Evolutionary conservation across 2,797 vertebrate genomes (phyloP), one percentile per base, ranked within the genome.

Genomic region (Acanthurus lineatus): DNA sequence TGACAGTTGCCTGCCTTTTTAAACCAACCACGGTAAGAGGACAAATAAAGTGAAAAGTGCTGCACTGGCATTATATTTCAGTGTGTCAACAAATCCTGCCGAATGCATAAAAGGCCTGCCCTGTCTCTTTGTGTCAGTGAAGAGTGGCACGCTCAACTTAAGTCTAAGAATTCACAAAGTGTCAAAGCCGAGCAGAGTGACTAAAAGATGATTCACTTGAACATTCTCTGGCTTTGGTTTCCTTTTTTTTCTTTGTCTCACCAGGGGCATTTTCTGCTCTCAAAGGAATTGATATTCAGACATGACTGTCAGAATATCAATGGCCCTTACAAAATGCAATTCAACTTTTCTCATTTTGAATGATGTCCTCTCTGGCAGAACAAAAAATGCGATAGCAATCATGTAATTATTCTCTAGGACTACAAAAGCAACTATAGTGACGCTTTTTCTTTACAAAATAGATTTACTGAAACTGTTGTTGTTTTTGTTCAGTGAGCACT

Each of bases 31-130:
- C 65, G 49, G 75, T 65, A 79, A 84, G 69, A 76, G 42, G 73
- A 84, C 71, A 88, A 89, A 88, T 84, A 72, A 90, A 82, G 62
- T 84, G 82, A 86, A 89, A 85, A 90, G 82, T 76, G 85, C 88
- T 86, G 69, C 84, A 61, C 49, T 57, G 68, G 83, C 79, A 90
- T 73, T 85, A 83, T 81, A 73, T 88, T 64, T 84, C 53, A 69
- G 72, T 19, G 61, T 81, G 85, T 88, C 87, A 90, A 91, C 87
- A 91, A 90, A 91, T 87, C 70, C 76, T 72, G 57, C 61, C 4
- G 52, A 84, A 89, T 88, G 69, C 70, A 87, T 88, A 71, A 88
- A 88, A 71, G 14, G 65, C 57, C 28, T 48, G 56, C 28, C 22
- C 35, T 72, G 69, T 85, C 48, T 78, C 69, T 69, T 65, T 79